A percentile compares a stretch with the other conserved stretches of the same genome.
Conservation (phyloP, 92 coral and sea anemone genomes). For the Porites lobata region DNA sequence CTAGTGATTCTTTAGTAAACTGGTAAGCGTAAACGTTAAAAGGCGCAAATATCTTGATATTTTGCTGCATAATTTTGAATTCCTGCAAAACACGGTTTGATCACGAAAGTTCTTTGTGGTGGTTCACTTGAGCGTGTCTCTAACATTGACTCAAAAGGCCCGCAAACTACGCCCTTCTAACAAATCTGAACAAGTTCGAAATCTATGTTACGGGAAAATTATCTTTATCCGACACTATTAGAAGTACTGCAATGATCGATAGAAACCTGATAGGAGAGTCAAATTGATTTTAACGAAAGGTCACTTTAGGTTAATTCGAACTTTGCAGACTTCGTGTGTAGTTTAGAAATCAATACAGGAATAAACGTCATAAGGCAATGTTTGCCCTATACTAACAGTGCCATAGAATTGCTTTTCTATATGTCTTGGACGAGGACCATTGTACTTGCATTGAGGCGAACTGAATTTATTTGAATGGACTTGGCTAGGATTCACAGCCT, state of each 20-base stretch:
- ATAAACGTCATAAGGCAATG: neutral
- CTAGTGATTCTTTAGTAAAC: neutral
- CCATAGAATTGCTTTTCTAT: too few species aligned
- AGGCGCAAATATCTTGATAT: conserved; percentile 1
- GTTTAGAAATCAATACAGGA: neutral
- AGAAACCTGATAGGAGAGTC: neutral
- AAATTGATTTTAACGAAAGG: conserved; percentile 16
- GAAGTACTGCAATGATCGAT: too few species aligned
- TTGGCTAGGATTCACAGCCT: neutral
- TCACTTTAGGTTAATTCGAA: conserved; percentile 25
- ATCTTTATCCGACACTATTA: neutral
- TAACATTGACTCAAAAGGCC: neutral
- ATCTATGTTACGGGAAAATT: neutral
- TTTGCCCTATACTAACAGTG: too few species aligned
- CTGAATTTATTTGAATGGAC: neutral
- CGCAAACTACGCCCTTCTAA: conserved; percentile 22
- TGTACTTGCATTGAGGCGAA: neutral
- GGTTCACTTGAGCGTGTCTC: conserved; percentile 39
- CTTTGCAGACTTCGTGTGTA: neutral
- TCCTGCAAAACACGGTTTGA: neutral
- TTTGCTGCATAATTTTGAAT: conserved; percentile 23
- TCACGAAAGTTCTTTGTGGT: conserved; percentile 26
- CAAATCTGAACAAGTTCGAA: neutral
- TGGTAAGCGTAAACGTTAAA: neutral
- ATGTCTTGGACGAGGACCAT: too few species aligned